phyloP scores from a whole-genome alignment of 2,797 vertebrate species.

The Acanthurus tractus region DNA sequence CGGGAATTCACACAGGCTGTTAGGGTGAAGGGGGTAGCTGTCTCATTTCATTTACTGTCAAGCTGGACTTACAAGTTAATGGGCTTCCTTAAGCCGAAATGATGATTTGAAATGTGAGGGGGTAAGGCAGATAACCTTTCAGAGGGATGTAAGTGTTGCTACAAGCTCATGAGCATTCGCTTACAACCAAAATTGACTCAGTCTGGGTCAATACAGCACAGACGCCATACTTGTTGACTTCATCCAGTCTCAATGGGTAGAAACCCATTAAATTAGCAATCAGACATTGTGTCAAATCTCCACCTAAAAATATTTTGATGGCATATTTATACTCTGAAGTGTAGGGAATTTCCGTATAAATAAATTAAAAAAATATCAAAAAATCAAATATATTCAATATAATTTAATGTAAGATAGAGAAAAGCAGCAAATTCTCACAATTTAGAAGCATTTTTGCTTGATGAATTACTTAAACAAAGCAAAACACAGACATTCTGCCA shows the following conservation, averaged over 20 bases:
- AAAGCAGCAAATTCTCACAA: neutral
- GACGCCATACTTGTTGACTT: neutral
- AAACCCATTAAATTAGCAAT: neutral
- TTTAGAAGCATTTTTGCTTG: neutral
- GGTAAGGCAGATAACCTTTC: conserved; percentile 40
- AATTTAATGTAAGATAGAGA: neutral
- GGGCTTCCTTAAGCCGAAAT: conserved; percentile 63
- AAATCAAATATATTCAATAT: neutral
- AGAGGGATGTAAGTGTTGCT: conserved; percentile 26
- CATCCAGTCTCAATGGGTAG: neutral
- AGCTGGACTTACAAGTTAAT: conserved; percentile 58
- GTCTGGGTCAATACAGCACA: neutral
- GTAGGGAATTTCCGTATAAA: neutral
- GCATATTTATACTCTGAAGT: neutral
- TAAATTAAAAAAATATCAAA: too few relatives aligned
- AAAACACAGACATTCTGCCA: neutral
- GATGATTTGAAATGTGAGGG: conserved; percentile 43
- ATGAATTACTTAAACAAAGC: neutral
- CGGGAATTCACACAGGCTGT: conserved; percentile 56
- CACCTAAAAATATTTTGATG: neutral
- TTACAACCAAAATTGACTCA: conserved; percentile 12
- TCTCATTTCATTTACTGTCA: conserved; percentile 73
- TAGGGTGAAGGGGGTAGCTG: conserved; percentile 29
- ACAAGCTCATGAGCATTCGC: conserved; percentile 7
- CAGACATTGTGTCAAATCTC: neutral